Evolutionary conservation across 2,888 invertebrate genomes (phyloP).

Genomic region (Crepidodera aurea): DNA sequence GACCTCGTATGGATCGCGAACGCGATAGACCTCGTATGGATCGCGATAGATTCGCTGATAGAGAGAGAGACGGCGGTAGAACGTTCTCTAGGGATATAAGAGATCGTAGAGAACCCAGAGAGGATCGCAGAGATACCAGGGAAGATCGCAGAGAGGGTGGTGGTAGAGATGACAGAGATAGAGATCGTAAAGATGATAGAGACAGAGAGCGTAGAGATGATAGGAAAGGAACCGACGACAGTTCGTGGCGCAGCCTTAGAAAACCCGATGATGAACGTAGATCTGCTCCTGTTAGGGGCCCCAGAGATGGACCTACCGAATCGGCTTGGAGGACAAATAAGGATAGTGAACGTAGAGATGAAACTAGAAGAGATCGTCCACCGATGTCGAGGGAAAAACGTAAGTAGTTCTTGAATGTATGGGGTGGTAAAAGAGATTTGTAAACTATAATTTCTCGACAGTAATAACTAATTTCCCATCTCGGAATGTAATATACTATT

Average conservation of each 20-base stretch:
- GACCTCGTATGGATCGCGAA: background rate
- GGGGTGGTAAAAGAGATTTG: too few species aligned
- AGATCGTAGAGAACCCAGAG: background rate
- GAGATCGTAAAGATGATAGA: constrained; percentile 36
- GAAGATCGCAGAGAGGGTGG: constrained; percentile 20
- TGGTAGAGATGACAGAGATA: constrained; percentile 27
- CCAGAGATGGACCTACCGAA: constrained; percentile 35
- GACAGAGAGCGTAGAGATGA: constrained; percentile 35
- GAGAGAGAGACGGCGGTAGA: constrained; percentile 30
- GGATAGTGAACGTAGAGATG: constrained; percentile 42
- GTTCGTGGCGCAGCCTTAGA: constrained; percentile 40
- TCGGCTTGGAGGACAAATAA: constrained; percentile 36
- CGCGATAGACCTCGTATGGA: background rate
- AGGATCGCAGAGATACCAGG: constrained; percentile 4
- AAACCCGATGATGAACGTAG: constrained; percentile 40
- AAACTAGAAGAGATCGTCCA: constrained; percentile 39
- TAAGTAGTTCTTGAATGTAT: constrained; percentile 52
- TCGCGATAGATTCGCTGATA: background rate
- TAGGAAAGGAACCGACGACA: constrained; percentile 37
- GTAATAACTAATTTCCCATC: too few species aligned
- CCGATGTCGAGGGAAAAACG: constrained; percentile 54
- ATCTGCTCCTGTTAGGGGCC: constrained; percentile 30
- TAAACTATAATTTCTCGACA: background rate
- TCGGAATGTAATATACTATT: background rate
- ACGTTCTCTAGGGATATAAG: constrained; percentile 16